phyloP scores from a whole-genome alignment of 2,888 invertebrate genomes.

The Rhagophthalmus giganteus region DNA sequence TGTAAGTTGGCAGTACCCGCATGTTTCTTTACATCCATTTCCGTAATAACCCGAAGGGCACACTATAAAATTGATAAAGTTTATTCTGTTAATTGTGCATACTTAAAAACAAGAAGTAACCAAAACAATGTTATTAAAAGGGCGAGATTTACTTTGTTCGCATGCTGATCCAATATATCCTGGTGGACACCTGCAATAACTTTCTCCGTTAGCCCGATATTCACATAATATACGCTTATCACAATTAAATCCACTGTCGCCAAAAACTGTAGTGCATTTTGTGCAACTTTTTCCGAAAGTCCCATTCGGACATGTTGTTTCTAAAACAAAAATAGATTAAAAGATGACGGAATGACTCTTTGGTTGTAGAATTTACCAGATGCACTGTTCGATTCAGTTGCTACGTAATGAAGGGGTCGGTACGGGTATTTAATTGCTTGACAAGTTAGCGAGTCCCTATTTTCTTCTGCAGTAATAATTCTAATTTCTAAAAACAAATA shows the following conservation, averaged over 20 bases:
- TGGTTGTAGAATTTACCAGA: too few species aligned
- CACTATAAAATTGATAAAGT: constrained; percentile 17
- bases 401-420: neutral
- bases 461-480: neutral
- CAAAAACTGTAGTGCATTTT: constrained; percentile 29
- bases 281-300: constrained; percentile 34
- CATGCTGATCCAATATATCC: constrained; percentile 34
- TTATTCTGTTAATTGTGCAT: too few species aligned
- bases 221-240: constrained; percentile 31
- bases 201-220: constrained; percentile 5
- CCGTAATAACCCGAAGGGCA: constrained; percentile 14
- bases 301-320: constrained; percentile 17
- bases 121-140: too few species aligned
- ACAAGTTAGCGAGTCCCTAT: neutral
- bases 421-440: neutral
- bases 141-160: constrained; percentile 6
- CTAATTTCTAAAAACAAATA: constrained; percentile 12
- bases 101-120: too few species aligned
- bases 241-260: constrained; percentile 19
- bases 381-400: neutral
- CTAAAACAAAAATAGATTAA: too few species aligned
- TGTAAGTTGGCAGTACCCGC: constrained; percentile 7
- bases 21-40: constrained; percentile 12
- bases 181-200: constrained; percentile 33
- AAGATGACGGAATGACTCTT: too few species aligned